Evolutionary conservation across 2,113 vertebrate species (phyloP), one percentile per base, ranked within the genome.

Genomic region (Garra rufa): DNA sequence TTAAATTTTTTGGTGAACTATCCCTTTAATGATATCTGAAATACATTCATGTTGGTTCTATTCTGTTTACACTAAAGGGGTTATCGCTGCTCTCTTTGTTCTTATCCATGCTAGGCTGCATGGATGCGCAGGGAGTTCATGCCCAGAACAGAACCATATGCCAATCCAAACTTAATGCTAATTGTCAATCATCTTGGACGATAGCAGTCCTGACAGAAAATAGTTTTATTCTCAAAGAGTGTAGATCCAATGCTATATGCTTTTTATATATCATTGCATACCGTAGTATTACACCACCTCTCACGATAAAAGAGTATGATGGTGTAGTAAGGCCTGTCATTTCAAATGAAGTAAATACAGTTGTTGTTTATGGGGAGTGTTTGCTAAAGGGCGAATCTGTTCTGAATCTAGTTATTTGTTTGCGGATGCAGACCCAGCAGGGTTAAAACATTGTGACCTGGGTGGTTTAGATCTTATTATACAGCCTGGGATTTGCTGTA

Each of bases 401-500:
- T 63, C 11, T 63, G 34, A 43, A 44, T 26, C 38, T 43, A n/a
- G 13, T 61, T 78, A 14, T 30, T 63, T 63, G 13, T 63, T 63
- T 44, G 24, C 15, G 4, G 76, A 41, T 46, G 26, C 26, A 67
- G 43, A 81, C 11, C 17, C 24, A 69, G 44, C 79, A 69, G 19
- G 19, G 28, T 69, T 69, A 81, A 50, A 81, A 69, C 17, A 69
- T 52, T 6, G 21, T 78, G 41, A 80, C 59, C 38, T 48, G 38
- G 41, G 57, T 80, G 55, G 57, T 44, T 26, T 79, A 63, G 38
- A 63, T 44, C 57, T 80, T 80, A 6, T 59, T 43, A 78, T 80
- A 21, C 24, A 21, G 44, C 14, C 44, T 48, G 44, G 77, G 79
- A 69, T 81, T 52, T 50, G 10, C 61, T 69, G 63, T 69, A 69